phyloP scores from a whole-genome alignment of 2,113 vertebrate species.

The Dicentrarchus labrax region DNA sequence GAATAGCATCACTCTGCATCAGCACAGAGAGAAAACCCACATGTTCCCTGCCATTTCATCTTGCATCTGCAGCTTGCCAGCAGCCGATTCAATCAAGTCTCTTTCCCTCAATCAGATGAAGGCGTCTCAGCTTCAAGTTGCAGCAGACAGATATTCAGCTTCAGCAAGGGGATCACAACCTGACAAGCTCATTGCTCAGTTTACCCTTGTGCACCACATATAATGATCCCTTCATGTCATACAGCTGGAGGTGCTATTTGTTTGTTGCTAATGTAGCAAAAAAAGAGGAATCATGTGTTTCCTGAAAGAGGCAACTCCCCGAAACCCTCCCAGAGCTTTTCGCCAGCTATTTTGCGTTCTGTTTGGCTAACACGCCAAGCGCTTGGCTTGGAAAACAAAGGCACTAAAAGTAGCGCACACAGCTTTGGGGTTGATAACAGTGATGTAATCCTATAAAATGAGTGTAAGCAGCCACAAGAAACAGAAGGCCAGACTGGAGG shows the following conservation, averaged over 20 bases:
- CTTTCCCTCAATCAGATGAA: conserved; percentile 61
- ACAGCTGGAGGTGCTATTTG: conserved; percentile 71
- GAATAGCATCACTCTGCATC: conserved; percentile 70
- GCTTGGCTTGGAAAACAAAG: conserved; percentile 68
- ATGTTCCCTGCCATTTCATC: conserved; percentile 53
- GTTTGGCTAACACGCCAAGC: conserved; percentile 65
- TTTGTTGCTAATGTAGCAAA: conserved; percentile 68
- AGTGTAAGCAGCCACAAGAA: conserved; percentile 42
- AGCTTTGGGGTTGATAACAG: conserved; percentile 64
- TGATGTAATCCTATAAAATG: conserved; percentile 73
- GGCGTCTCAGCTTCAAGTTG: conserved; percentile 61
- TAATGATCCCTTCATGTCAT: conserved; percentile 63
- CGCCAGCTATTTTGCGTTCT: conserved; percentile 70
- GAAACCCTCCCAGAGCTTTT: conserved; percentile 62
- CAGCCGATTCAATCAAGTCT: conserved; percentile 50
- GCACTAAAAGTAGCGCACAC: conserved; percentile 58
- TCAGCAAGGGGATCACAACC: conserved; percentile 48
- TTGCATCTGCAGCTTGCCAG: conserved; percentile 47
- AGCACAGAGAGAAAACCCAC: conserved; percentile 42
- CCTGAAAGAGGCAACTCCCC: conserved; percentile 49
- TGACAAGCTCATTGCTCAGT: conserved; percentile 67
- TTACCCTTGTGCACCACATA: conserved; percentile 37
- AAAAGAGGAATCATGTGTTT: conserved; percentile 65
- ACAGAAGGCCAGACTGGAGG: conserved; percentile 31
- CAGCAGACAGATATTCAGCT: conserved; percentile 52